Evolutionary conservation across 2,797 vertebrate species (phyloP), one percentile per base, ranked within the genome.

Genomic region (Pseudotriccus pelzelni): DNA sequence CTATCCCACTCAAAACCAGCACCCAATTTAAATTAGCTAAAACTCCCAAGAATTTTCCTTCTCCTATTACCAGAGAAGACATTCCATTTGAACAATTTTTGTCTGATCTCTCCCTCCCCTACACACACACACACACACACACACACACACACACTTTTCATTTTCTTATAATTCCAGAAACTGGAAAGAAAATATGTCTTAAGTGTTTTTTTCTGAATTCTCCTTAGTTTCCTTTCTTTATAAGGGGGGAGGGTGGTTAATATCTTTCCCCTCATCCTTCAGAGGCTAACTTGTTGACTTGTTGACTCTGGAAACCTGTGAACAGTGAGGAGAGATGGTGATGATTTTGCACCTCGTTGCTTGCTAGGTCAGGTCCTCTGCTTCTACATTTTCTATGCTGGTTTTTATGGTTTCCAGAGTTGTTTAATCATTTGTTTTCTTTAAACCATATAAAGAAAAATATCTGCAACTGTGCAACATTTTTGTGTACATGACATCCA

Each of bases 111-210:
- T 10, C 19, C 2, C 8, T 18, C 27, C 11, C 10, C 21, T 24
- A 22, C 21, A 53, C 9, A 46, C 10, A 37, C 5, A 0, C 1
- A 1, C 21, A 3, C 3, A 3, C 32, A 21, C 16, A 0, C 9
- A 43, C 9, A 37, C 1, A 2, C 23, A 4, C 4, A 3, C 34
- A 3, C 37, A 37, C n/a, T 72, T 72, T 28, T 55, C 24, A 58
- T 74, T 87, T 84, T 52, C 32, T 70, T 74, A 25, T 10, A 66
- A 39, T 49, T 67, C 13, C 10, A 41, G 91, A 78, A 86, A 27
- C 6, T 36, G 10, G 23, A 85, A 79, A 74, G 16, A 84, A 95
- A 67, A 56, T 9, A 0, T 12, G 3, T 32, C 27, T 55, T 18
- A 47, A 44, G 10, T 52, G 24, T 52, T 77, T 6, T 19, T 18